These are phyloP conservation scores for Cremastinae sp. DNA, from an alignment of 2,888 invertebrate genomes.

Conservation along the genomic window DNA sequence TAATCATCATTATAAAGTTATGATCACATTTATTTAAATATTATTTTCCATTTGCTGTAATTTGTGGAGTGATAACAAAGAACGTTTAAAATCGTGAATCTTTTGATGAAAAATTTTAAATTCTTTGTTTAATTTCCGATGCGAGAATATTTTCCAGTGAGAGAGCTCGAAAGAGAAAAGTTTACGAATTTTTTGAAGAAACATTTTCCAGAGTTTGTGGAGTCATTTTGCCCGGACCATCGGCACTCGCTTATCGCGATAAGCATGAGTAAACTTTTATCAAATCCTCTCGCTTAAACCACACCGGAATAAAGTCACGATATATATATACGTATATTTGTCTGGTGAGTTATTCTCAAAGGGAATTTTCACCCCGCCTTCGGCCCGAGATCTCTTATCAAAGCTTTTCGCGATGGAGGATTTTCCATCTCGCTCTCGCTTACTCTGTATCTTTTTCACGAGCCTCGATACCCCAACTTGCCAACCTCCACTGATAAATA, in stretches of 20 bases:
- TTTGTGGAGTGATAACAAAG: too few species aligned
- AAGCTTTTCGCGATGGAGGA: slow-evolving; percentile 31
- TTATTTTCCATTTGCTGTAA: too few species aligned
- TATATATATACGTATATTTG: slow-evolving; percentile 3
- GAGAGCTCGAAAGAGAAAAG: not conserved
- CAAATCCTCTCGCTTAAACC: slow-evolving; percentile 30
- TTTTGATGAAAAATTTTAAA: too few species aligned
- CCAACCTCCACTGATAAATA: slow-evolving; percentile 24
- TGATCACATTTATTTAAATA: too few species aligned
- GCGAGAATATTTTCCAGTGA: not conserved
- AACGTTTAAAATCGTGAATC: too few species aligned
- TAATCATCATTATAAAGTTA: too few species aligned
- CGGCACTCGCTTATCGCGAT: slow-evolving; percentile 22
- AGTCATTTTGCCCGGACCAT: not conserved
- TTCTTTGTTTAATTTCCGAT: slow-evolving; percentile 20
- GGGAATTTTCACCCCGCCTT: slow-evolving; percentile 16
- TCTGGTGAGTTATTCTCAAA: slow-evolving; percentile 32
- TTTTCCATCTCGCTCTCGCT: not conserved
- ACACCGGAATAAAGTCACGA: slow-evolving; percentile 19
- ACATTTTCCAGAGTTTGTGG: too few species aligned
- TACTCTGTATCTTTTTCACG: not conserved
- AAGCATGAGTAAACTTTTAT: slow-evolving; percentile 45
- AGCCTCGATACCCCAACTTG: not conserved
- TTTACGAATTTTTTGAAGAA: too few species aligned
- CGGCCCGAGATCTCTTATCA: slow-evolving; percentile 32